Base-by-base conservation (phyloP, 2,113 vertebrate species). In the Pithys albifrons region DNA sequence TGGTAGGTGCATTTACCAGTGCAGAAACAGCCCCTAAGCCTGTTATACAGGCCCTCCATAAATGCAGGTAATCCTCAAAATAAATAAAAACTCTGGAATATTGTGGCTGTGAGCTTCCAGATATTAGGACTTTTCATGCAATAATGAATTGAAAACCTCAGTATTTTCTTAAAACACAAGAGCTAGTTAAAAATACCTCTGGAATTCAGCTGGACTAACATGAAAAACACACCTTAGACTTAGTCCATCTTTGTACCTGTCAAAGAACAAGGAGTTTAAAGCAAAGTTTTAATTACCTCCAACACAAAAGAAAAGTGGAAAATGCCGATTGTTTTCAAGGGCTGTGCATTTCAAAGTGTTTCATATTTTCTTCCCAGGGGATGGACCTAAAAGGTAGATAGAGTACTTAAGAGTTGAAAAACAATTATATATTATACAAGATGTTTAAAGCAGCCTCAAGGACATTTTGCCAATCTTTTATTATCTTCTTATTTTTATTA, bases 281-380 rank as follows among this genome's bases (percentile, higher is more conserved):
- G 45, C 11, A 69, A 94, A 85, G n/a, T 84, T 77, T 94, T 92
- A 92, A 91, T 92, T 93, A 62, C 72, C 45, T 94, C 57, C 37
- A 85, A 54, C 70, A 57, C 82, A 91, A 85, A 82, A 75, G 52
- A 51, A 31, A 76, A 83, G 35, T 79, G 58, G 74, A 83, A 95
- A 92, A 59, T 45, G 16, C 19, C 12, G 3, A 29, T 72, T 69
- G 37, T 79, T 76, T 33, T 85, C 74, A 41, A 80, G 43, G 54
- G 29, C 74, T 62, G 28, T 57, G n/a, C 15, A 0, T 86, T 95
- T 94, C 48, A 88, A 39, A 1, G 3, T 48, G 64, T 74, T 96
- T 94, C 37, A 7, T 88, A 15, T 88, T 95, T 82, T 74, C 54
- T 83, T 90, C 88, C 85, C 72, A 88, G 48, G 52, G 45, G 72